Evolutionary conservation across 2,113 vertebrate species (phyloP), one percentile per base, ranked within the genome.

Genomic region (Sapajus apella): DNA sequence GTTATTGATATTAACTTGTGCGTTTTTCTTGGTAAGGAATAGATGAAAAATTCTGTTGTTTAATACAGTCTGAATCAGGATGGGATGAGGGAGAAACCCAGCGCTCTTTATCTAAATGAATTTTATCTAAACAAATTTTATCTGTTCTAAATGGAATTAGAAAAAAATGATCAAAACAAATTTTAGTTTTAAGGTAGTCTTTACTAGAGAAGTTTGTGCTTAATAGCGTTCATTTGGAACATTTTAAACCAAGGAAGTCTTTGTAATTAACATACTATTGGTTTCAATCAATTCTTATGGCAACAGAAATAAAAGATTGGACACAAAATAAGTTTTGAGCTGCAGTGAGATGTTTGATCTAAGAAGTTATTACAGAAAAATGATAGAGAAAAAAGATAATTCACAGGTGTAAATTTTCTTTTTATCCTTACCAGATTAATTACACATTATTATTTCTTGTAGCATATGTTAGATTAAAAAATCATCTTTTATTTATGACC

Each of bases 401-500:
- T 94, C 50, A 94, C 7, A 95, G 25, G 64, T 50, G 12, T 58
- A 97, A 92, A 95, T 96, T 95, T 92, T 87, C 76, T 96, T 97
- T 64, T 93, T 87, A 56, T 66, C 90, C 80, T 90, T 96, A 73
- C 86, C 95, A 90, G 6, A 94, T 4, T 92, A 96, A 95, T 97
- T 91, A 52, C 37, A 91, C 85, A 97, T 96, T 97, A 95, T 96
- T 95, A 32, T 75, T 94, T 76, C 94, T 97, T 88, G 96, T 58
- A 96, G 82, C n/a, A 73, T 94, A 91, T 85, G 70, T 83, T 52
- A 95, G 50, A 17, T 96, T 86, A 97, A 93, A 92, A 97, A 97
- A 82, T 95, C 23, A 97, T 76, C 86, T 90, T 91, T 97, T 98
- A 95, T 97, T 98, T 98, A 88, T 94, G 43, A 96, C 98, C 76